These are phyloP conservation scores for Cerceris ruficornis DNA, from an alignment of 2,888 invertebrate species.

Conservation along the genomic window DNA sequence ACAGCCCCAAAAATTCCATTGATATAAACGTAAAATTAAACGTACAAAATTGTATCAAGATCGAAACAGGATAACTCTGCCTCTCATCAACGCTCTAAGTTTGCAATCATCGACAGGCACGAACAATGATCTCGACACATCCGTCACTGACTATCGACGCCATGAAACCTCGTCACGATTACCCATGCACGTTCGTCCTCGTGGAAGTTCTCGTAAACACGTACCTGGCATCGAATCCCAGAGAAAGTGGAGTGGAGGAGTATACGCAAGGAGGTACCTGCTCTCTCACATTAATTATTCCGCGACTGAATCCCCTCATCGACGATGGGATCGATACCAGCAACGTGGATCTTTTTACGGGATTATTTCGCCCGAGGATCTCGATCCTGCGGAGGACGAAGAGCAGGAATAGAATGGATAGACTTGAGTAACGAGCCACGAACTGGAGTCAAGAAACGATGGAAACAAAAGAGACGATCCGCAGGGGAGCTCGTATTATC, in stretches of 20 bases:
- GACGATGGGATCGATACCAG: conserved; percentile 65
- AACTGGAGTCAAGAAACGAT: conserved; percentile 5
- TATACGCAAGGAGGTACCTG: conserved; percentile 67
- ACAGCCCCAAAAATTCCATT: too few species aligned
- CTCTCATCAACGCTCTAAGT: not conserved
- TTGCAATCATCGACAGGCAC: not conserved
- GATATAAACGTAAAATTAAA: too few species aligned
- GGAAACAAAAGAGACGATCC: conserved; percentile 44
- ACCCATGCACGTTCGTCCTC: conserved; percentile 55
- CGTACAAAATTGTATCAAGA: too few species aligned
- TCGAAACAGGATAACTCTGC: not conserved
- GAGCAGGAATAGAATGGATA: not conserved
- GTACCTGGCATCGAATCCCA: conserved; percentile 55
- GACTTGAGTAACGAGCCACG: conserved; percentile 18
- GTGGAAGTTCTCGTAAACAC: conserved; percentile 64
- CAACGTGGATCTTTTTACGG: conserved; percentile 66
- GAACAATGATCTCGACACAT: conserved; percentile 33
- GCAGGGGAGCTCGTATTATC: conserved; percentile 37
- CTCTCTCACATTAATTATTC: conserved; percentile 72
- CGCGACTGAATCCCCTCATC: conserved; percentile 66
- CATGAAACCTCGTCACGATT: conserved; percentile 50
- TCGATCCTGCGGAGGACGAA: conserved; percentile 49
- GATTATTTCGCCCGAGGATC: conserved; percentile 61
- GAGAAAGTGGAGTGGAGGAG: conserved; percentile 69
- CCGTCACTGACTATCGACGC: conserved; percentile 38